These are phyloP conservation scores for Anodontia alba DNA, from an alignment of 2,888 invertebrate species.

Conservation along the genomic window DNA sequence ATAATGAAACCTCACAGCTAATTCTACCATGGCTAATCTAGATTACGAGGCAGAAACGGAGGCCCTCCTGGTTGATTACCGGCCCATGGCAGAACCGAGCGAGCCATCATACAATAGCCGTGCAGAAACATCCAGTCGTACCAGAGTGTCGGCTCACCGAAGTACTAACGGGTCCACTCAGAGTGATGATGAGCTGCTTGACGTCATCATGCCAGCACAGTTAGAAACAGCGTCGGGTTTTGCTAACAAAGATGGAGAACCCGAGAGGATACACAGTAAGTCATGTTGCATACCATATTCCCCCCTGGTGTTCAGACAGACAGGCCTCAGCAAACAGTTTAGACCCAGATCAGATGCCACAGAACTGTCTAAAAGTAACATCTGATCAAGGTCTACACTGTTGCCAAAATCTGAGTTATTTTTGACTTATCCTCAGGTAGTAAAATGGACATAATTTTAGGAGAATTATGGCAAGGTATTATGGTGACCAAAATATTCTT, in stretches of 20 bases:
- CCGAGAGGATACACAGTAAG: conserved; percentile 51
- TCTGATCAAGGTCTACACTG: no score
- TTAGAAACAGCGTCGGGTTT: conserved; percentile 49
- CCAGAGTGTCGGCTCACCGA: not conserved
- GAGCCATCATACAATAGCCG: conserved; percentile 26
- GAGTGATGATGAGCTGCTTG: conserved; percentile 54
- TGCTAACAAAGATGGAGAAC: conserved; percentile 51
- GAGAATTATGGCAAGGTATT: no score
- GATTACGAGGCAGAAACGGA: conserved; percentile 47
- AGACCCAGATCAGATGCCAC: no score
- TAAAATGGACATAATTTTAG: no score
- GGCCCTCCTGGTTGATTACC: conserved; percentile 47
- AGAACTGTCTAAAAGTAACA: no score
- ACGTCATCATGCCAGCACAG: conserved; percentile 27
- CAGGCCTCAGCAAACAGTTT: no score
- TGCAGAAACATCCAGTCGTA: not conserved
- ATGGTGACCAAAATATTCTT: no score
- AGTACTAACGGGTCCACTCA: conserved; percentile 1
- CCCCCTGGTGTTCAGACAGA: no score
- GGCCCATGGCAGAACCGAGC: conserved; percentile 34
- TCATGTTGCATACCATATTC: not conserved
- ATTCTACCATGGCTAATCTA: conserved; percentile 32
- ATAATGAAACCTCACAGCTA: not conserved
- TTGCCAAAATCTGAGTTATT: no score
- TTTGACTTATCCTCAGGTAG: no score